phyloP scores from a whole-genome alignment of 2,888 invertebrate genomes.

The Dyspetes luteomarginatus region DNA sequence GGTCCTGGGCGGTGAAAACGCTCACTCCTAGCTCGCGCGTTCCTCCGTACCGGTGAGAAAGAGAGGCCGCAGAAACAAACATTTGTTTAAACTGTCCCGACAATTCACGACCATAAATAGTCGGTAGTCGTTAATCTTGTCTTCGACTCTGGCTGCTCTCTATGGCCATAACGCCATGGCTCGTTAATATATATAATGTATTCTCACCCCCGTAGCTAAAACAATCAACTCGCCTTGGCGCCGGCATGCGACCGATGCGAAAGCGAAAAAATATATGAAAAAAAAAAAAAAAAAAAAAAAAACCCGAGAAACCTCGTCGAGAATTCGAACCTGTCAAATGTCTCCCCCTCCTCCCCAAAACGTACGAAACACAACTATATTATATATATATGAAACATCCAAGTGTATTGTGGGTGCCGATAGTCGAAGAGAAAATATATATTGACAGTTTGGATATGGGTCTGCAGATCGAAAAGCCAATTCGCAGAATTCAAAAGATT shows the following conservation, averaged over 20 bases:
- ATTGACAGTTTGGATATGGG: conserved; percentile 45
- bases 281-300: conserved; percentile 69
- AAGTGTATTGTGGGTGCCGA: conserved; percentile 22
- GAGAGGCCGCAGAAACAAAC: conserved; percentile 72
- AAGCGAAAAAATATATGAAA: conserved; percentile 67
- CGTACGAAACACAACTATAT: conserved; percentile 23
- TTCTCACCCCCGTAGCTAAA: conserved; percentile 79
- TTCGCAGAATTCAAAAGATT: conserved; percentile 39
- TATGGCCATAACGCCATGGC: conserved; percentile 48
- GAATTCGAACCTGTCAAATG: conserved; percentile 49
- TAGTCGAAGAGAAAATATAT: conserved; percentile 45
- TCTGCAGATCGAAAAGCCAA: conserved; percentile 36
- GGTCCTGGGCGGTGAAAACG: neutral
- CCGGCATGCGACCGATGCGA: conserved; percentile 52
- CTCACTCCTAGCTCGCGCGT: neutral
- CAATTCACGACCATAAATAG: conserved; percentile 78
- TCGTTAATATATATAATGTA: conserved; percentile 79
- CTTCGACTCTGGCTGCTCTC: conserved; percentile 67
- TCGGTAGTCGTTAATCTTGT: conserved; percentile 78
- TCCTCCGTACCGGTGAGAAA: neutral
- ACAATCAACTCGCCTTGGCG: conserved; percentile 72
- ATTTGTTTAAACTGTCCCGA: conserved; percentile 79
- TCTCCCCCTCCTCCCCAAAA: conserved; percentile 23
- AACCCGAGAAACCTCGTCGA: conserved; percentile 69
- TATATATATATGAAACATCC: neutral